Evolutionary conservation across 2,797 vertebrate genomes (phyloP).

Genomic region (Naso thynnoides): DNA sequence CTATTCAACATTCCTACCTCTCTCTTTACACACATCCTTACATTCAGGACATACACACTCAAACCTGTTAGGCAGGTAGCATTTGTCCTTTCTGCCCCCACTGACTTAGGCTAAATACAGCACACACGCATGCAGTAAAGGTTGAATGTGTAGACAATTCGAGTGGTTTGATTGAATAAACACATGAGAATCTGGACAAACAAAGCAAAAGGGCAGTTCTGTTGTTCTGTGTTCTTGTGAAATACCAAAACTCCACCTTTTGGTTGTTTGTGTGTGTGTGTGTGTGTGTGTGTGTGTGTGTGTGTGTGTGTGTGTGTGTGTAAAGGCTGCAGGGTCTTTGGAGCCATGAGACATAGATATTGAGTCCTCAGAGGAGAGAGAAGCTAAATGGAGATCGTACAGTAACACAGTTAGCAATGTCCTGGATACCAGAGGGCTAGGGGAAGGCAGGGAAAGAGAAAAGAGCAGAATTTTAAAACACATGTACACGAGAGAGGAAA

Average conservation of each 20-base stretch:
- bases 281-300: slow-evolving; percentile 3
- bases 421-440: slow-evolving; percentile 45
- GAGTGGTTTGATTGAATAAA: slow-evolving; percentile 1
- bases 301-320: slow-evolving; percentile 17
- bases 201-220: slow-evolving; percentile 39
- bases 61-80: slow-evolving; percentile 67
- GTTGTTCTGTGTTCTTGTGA: slow-evolving; percentile 32
- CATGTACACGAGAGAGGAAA: slow-evolving; percentile 13
- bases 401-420: slow-evolving; percentile 54
- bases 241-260: slow-evolving; percentile 46
- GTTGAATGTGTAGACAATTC: slow-evolving; percentile 10
- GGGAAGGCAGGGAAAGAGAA: slow-evolving; percentile 10
- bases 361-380: slow-evolving; percentile 44
- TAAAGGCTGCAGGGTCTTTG: slow-evolving; percentile 16
- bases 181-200: slow-evolving; percentile 3
- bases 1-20: slow-evolving; percentile 46
- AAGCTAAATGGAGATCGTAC: slow-evolving; percentile 57
- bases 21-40: slow-evolving; percentile 10
- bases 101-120: slow-evolving; percentile 14
- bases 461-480: slow-evolving; percentile 23
- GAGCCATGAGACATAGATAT: slow-evolving; percentile 55
- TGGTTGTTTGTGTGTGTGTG: not conserved
- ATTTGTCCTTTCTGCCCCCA: slow-evolving; percentile 20
- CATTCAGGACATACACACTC: slow-evolving; percentile 8
- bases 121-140: slow-evolving; percentile 7